Evolutionary conservation across 2,888 invertebrate genomes (phyloP), one percentile per base, ranked within the genome.

Genomic region (Drosophila ustulata): DNA sequence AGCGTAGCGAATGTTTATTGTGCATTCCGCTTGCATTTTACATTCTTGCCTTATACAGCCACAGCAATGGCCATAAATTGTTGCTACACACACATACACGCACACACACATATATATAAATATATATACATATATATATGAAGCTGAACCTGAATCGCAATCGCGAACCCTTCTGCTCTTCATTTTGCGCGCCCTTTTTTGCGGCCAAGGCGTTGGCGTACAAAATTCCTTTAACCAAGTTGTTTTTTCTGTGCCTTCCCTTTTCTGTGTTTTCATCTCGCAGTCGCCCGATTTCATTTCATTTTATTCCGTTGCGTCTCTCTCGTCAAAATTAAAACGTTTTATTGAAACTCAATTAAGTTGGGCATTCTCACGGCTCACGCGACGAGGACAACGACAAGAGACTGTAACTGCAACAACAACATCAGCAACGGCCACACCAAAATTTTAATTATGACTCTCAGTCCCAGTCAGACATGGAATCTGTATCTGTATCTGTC

Each of bases 1-100:
- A 82, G 80, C 89, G 83, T 87, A 82, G 89, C 90, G 85, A 89
- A 88, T 88, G 85, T 89, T 89, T 89, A 88, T 87, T 89, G 85
- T 82, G 78, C 88, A 88, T 89, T 89, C 83, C 90, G 81, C 78
- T 88, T 86, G 86, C 87, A 84, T 89, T 88, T 81, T 86, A 78
- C 84, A 84, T 81, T 86, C 79, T 79, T 78, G 47, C 65, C 71
- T 62, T 67, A 70, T 66, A 72, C 72, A 78, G 78, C 70, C 55
- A 61, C 43, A 63, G 46, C 66, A 57, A 66, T 70, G 65, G 62
- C 70, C 63, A 77, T 80, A 75, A 79, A 80, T 78, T 77, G 66
- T 62, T 72, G 59, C 68, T 55, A 62, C 57, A 76, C 51, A 66
- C 53, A 55, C 34, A 32, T 30, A 37, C 26, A 43, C 32, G 52